Evolutionary conservation across 1,140 invertebrate genomes (phyloP), one percentile per base, ranked within the genome.

Genomic region (Hyphantria cunea): DNA sequence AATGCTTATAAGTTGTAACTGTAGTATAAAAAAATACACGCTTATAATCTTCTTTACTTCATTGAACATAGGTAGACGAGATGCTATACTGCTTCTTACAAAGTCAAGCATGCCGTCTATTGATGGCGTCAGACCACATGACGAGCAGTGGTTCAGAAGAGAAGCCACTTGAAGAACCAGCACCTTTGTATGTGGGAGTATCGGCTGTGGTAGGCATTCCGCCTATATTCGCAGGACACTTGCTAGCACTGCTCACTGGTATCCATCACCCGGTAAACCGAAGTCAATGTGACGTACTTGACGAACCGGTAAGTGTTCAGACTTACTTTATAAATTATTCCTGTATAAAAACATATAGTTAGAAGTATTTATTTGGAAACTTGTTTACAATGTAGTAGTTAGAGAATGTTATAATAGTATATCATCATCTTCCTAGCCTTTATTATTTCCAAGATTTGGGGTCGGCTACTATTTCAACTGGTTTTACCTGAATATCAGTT

Each of bases 71-170:
- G 94, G 86, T 94, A 4, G 91, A 95, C 78, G 94, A 97, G 75
- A 92, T 98, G 71, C 82, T 98, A 3, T 91, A 95, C 71, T 98
- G 97, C 78, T 98, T 96, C 81, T 76, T 98, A 47, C 82, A 93
- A 13, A 94, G 93, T 58, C 92, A 94, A 0, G 93, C 94, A 49
- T 98, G 97, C 80, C 87, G 91, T 0, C 70, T 96, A 4, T 94
- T 97, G 47, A 83, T 86, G 41, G 93, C 93, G 25, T 87, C 93
- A 0, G 92, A 93, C 0, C 83, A 89, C 68, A 91, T 87, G 5
- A 33, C 74, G 77, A 58, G 47, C 64, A 64, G 56, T 14, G 50
- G 47, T 54, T 25, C 37, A 13, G 68, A 50, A n/a, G 69, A 70
- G 11, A 25, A 33, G 17, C 34, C 66, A 44, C 56, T 66, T 3